phyloP scores from a whole-genome alignment of 35 echinoderm and acorn worm species.

The Lytechinus pictus region DNA sequence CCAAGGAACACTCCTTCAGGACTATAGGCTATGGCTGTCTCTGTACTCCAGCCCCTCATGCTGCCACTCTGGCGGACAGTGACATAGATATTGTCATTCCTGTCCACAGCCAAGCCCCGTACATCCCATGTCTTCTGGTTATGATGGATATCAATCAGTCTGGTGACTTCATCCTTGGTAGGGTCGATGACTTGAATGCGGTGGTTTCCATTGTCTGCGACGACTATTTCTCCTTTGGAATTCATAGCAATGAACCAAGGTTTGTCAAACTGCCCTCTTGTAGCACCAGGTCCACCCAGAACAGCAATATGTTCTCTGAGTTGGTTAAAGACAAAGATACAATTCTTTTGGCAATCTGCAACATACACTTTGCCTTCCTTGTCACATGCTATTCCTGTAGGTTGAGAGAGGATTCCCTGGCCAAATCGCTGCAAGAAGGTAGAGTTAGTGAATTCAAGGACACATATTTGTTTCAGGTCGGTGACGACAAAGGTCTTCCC shows the following conservation, averaged over 20 bases:
- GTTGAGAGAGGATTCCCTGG: conserved; percentile 35
- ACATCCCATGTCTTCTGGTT: conserved; percentile 55
- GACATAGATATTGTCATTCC: conserved; percentile 72
- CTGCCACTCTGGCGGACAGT: conserved; percentile 51
- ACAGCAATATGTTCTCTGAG: conserved; percentile 20
- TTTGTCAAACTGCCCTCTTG: conserved; percentile 36
- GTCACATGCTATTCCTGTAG: conserved; percentile 63
- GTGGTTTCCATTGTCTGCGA: conserved; percentile 57
- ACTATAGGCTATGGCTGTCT: conserved; percentile 64
- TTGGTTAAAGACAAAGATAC: conserved; percentile 56
- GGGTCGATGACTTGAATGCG: conserved; percentile 67
- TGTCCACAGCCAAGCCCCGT: conserved; percentile 61
- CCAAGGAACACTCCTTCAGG: conserved; percentile 59
- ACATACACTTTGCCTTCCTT: conserved; percentile 65
- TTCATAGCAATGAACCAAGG: conserved; percentile 73
- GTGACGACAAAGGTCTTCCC: conserved; percentile 65
- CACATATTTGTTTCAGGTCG: conserved; percentile 57
- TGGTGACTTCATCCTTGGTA: conserved; percentile 11
- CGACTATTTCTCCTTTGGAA: conserved; percentile 60
- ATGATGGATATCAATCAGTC: conserved; percentile 62
- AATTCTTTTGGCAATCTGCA: conserved; percentile 63
- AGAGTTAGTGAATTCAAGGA: conserved; percentile 56
- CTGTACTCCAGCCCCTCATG: conserved; percentile 33
- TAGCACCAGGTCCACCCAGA: conserved; percentile 55
- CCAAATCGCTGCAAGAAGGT: conserved; percentile 50